Base-by-base conservation (phyloP, 1,140 invertebrate genomes). In the Tribolium madens region DNA sequence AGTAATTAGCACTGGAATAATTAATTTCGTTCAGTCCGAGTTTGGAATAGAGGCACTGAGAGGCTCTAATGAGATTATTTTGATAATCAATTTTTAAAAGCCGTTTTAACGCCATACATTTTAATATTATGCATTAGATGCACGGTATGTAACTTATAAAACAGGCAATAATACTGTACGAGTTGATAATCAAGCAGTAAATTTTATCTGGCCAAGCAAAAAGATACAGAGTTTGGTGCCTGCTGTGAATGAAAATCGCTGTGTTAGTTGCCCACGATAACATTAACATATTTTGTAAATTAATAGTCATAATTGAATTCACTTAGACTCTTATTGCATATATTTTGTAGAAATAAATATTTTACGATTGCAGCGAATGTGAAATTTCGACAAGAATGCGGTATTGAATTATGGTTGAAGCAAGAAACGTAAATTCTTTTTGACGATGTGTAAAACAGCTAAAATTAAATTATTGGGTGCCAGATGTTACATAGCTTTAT, bases 1-100 rank as follows among this genome's bases (percentile, higher is more conserved):
- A 76, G 75, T 76, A 76, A 76, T 76, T 76, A 76, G 75, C 21
- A 76, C 14, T 18, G 50, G 47, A 76, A 76, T 76, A 76, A 76
- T 76, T 71, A 76, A 76, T 76, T 76, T 69, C 42, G 64, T 71
- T 71, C 31, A 47, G 57, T 64, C 17, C 21, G 57, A 33, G 21
- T 64, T 64, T 12, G 6, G 26, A 64, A 33, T 33, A 17, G 18
- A 60, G 53, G 53, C 9, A 60, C 5, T n/a, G 26, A 13, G 7
- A 13, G 7, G 17, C 12, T 42, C 9, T 33, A 64, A 64, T 57
- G 52, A 64, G 57, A 31, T 64, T 31, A 31, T 64, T 33, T 13
- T 3, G 12, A 64, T 12, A 50, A 50, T 15, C 21, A 26, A 26
- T 26, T 26, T 26, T 26, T 26, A 26, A 26, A 26, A 26, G 21